A percentile compares a stretch with the other conserved stretches of the same genome.
phyloP scores from a whole-genome alignment of 2,113 vertebrate species.

The Panurus biarmicus region DNA sequence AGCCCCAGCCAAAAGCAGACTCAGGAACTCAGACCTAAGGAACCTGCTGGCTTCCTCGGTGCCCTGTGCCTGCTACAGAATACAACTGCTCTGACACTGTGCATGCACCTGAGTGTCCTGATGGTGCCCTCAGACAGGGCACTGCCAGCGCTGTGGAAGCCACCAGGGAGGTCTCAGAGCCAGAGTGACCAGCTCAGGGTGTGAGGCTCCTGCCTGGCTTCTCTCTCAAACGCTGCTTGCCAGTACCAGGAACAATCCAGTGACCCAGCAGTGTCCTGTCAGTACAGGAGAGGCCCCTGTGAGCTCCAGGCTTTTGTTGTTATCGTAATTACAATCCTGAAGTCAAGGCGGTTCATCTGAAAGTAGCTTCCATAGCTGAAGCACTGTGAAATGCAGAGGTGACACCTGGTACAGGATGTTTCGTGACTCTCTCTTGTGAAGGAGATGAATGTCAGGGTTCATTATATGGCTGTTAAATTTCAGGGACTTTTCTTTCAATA shows the following conservation, averaged over 20 bases:
- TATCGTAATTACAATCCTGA: neutral
- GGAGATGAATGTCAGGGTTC: neutral
- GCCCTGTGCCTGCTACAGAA: neutral
- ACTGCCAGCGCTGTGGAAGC: neutral
- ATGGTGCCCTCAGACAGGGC: neutral
- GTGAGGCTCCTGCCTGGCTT: neutral
- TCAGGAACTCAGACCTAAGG: neutral
- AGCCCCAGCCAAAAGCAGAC: neutral
- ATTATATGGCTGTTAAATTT: neutral
- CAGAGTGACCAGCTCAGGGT: neutral
- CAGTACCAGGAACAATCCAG: neutral
- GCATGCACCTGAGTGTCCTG: no score
- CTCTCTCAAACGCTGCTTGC: neutral
- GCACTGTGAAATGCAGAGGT: neutral
- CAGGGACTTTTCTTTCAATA: neutral
- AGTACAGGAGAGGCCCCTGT: neutral
- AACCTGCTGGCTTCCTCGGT: neutral
- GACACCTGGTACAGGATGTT: neutral
- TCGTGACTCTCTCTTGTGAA: neutral
- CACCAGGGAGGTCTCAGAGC: neutral
- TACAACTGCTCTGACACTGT: neutral
- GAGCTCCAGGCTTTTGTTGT: neutral
- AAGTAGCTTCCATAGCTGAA: neutral
- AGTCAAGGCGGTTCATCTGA: neutral
- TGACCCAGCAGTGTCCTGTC: neutral